Base-by-base conservation (phyloP, 53 echinoderm and acorn worm genomes). In the Pentamera pediparva region DNA sequence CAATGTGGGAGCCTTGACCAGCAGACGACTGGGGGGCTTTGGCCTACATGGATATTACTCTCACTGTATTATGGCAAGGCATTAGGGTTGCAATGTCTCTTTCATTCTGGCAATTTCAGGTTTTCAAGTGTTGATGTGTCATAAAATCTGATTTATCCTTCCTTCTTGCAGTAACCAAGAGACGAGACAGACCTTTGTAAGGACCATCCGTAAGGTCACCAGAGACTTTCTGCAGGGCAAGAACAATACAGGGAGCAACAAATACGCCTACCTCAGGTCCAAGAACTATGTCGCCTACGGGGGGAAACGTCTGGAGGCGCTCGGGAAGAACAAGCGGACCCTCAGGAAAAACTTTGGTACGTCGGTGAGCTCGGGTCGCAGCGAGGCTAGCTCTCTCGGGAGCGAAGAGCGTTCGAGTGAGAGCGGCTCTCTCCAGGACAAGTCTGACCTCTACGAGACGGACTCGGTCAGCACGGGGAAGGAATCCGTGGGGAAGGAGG, bases 391-490 rank as follows among this genome's bases (percentile, higher is more conserved):
- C 33, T 92, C 92, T 0, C 71, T 86, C 47, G 84, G 87, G 20
- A 87, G 87, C 54, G 92, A 92, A 51, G 92, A 87, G 57, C 63
- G 84, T 5, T 92, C 92, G 4, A 92, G 92, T 22, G 92, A 87
- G 13, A 92, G 87, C 30, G 92, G 92, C 26, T 92, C 92, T 2
- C 35, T 72, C 12, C 52, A 72, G 54, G 73, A 72, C 27, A 51
- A 26, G 22, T 72, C 55, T 2, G 73, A 72, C 37, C 35, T 72
- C n/a, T 69, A 15, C 10, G 70, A 69, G 29, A 48, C 70, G 4
- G 70, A 69, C 43, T 72, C 73, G 32, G 55, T 72, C 3, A 72
- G 73, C 20, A 72, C 54, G 0, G 73, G 73, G 17, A 72, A 54
- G 51, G 55, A 72, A 51, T 53, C 52, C 1, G 38, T 52, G 35